Evolutionary conservation across 1,140 invertebrate species (phyloP), one percentile per base, ranked within the genome.

Genomic region (Potamilus streckersoni): DNA sequence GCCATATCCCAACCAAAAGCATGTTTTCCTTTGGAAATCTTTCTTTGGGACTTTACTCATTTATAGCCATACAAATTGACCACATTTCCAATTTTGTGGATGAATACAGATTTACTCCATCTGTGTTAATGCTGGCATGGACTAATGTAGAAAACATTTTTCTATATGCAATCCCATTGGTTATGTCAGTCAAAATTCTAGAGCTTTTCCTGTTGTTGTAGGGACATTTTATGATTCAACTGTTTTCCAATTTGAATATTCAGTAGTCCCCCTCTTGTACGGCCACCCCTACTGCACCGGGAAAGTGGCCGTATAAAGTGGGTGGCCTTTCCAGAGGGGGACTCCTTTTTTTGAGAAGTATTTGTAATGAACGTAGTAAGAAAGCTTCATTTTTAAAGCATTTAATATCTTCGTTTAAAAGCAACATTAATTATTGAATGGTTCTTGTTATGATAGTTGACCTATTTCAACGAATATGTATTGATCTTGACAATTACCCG

Each of bases 71-170:
- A 67, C 77, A 79, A 27, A 80, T 74, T 55, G 78, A 78, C 80
- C 80, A 79, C 15, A 81, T 62, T 62, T 79, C 74, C 62, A 75
- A 57, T 69, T 79, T 81, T 59, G 74, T 79, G 19, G 80, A 81
- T n/a, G 13, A 55, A 65, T 69, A 80, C 8, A 81, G 63, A 70
- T 71, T 77, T 19, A 81, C 63, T 23, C 76, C 79, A 82, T 77
- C 79, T 70, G 77, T 77, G 31, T 74, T 74, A 20, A 80, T 62
- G 27, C 60, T 73, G 56, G 17, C 73, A 17, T 70, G 78, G n/a
- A n/a, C n/a, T n/a, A n/a, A n/a, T n/a, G n/a, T n/a, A n/a, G n/a
- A 61, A 66, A 75, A 27, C 60, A 79, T 71, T 55, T 5, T 23
- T 56, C 74, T 76, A 38, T 79, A 81, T 8, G 38, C 19, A 62